Conservation (phyloP, 2,888 invertebrate species). For the Notodonta dromedarius region DNA sequence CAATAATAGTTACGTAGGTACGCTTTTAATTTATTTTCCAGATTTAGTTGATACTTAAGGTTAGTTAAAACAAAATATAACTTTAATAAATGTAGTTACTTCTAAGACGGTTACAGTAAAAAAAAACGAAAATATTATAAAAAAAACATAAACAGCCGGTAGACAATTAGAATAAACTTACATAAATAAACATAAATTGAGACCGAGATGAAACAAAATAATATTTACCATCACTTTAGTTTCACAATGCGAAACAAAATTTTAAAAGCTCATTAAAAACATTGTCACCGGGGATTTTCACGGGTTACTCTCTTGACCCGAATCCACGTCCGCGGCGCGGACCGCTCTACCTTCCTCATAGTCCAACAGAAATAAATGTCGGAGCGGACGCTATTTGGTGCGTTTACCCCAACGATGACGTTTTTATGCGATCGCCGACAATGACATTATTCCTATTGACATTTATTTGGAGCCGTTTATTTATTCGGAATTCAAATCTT, state of each 20-base stretch:
- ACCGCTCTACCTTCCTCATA: conserved; percentile 53
- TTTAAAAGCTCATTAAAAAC: conserved; percentile 41
- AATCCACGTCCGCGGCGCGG: conserved; percentile 46
- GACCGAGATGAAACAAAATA: conserved; percentile 9
- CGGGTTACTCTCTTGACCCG: conserved; percentile 22
- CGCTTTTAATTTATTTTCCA: neutral
- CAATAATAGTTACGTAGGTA: neutral
- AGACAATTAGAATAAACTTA: too few relatives aligned
- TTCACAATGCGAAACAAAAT: conserved; percentile 34
- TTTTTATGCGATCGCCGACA: conserved; percentile 33
- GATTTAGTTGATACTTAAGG: too few relatives aligned
- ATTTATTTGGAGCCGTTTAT: conserved; percentile 8
- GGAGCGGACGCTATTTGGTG: conserved; percentile 33
- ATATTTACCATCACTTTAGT: conserved; percentile 16
- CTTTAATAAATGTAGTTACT: too few relatives aligned
- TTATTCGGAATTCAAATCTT: conserved; percentile 2
- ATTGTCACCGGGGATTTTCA: conserved; percentile 35
- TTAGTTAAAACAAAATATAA: too few relatives aligned
- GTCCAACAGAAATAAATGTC: conserved; percentile 50
- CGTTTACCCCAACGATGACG: conserved; percentile 37
- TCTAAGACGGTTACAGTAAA: too few relatives aligned
- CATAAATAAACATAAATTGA: neutral
- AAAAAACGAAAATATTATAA: too few relatives aligned
- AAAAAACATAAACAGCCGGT: too few relatives aligned
- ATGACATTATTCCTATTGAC: conserved; percentile 26